Percentiles rank a stretch among this genome's conserved stretches.
Evolutionary conservation across 2,113 vertebrate genomes (phyloP).

Genomic region (Piprites chloris): DNA sequence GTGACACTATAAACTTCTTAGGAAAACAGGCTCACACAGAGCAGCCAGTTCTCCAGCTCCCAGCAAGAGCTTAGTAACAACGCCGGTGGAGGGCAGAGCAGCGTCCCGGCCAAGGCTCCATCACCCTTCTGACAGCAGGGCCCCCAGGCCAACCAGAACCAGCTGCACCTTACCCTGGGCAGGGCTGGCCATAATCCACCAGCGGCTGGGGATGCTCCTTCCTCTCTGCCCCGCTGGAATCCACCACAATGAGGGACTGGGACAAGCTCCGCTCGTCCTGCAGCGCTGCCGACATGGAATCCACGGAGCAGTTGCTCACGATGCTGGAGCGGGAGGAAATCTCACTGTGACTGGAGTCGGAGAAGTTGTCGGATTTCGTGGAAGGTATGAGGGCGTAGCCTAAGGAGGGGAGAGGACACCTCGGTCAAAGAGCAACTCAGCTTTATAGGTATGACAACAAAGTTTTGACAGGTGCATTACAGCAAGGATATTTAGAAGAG

Average conservation of each 20-base stretch:
- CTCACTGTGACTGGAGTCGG: slow-evolving; percentile 94
- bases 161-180: slow-evolving; percentile 76
- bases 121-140: background rate
- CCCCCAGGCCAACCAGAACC: background rate
- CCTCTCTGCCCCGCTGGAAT: slow-evolving; percentile 62
- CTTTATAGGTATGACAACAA: fast-evolving
- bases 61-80: background rate
- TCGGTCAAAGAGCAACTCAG: background rate
- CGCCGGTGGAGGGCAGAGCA: background rate
- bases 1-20: background rate
- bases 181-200: slow-evolving; percentile 75
- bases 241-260: slow-evolving; percentile 62
- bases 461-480: background rate
- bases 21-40: background rate
- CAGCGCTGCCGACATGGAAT: slow-evolving; percentile 81
- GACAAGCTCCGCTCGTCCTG: slow-evolving; percentile 78
- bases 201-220: slow-evolving; percentile 56
- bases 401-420: background rate
- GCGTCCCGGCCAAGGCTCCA: background rate
- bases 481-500: background rate
- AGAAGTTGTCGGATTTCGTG: slow-evolving; percentile 86
- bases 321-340: slow-evolving; percentile 95
- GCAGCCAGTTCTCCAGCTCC: background rate
- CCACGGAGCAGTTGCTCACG: slow-evolving; percentile 87
- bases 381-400: slow-evolving; percentile 81